Evolutionary conservation across 2,797 vertebrate genomes (phyloP), one percentile per base, ranked within the genome.

Genomic region (Psittacula echo): DNA sequence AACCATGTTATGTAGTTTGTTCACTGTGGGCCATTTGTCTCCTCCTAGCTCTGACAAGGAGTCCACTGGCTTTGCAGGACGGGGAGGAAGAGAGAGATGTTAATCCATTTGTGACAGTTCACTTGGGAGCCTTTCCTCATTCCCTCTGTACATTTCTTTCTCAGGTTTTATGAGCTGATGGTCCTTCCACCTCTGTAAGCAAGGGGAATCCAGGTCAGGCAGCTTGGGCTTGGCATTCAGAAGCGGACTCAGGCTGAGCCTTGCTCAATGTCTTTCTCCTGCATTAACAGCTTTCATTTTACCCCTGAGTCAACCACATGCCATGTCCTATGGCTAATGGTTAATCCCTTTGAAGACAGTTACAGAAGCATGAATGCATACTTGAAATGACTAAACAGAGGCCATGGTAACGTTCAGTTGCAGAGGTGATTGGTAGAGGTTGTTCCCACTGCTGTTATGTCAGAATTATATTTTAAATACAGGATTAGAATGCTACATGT

Each of bases 131-230:
- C 58, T 92, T 89, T 92, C 65, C 73, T 76, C 44, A 29, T 84
- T 88, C n/a, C 21, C 45, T 70, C 24, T 45, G 64, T 82, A 70
- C 54, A 45, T 82, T n/a, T 84, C 14, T 37, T 87, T 65, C 77
- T 85, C 37, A 27, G 34, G n/a, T 87, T 95, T 90, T 90, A 84
- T 86, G 62, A 91, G 30, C 47, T 73, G 60, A 87, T 88, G 30
- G 75, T 91, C 82, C 91, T 96, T 96, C 85, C 83, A 90, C 71
- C 53, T 91, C 87, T 86, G 37, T 90, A 76, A 88, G 22, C 80
- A 90, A 16, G 13, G 74, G 79, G 73, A 96, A 96, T 95, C 73
- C 82, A 85, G 85, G 71, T 92, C 91, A 91, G 79, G 70, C 66
- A 60, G 62, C 81, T 47, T 62, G 62, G 66, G 58, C 19, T 93